phyloP scores from a whole-genome alignment of 2,797 vertebrate genomes.

The Sebastes cheni region DNA sequence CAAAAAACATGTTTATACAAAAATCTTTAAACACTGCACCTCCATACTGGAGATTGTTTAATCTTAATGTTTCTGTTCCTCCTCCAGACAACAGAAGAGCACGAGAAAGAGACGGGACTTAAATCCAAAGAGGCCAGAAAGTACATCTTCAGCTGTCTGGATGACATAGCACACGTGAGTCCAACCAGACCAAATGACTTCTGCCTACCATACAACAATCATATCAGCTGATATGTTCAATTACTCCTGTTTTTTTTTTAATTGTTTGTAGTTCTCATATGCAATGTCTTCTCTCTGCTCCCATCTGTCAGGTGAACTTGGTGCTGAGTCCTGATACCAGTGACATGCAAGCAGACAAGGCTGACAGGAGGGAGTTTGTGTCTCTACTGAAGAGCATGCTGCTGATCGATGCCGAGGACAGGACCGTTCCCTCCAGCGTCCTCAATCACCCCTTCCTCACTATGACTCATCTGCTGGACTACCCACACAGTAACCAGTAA shows the following conservation, averaged over 20 bases:
- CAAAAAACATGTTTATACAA: not conserved
- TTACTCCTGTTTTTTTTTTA: not conserved
- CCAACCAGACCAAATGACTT: not conserved
- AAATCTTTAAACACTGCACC: not conserved
- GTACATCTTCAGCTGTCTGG: constrained; percentile 98
- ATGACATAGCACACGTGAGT: constrained; percentile 97
- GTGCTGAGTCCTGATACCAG: constrained; percentile 93
- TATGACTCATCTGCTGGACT: constrained; percentile 98
- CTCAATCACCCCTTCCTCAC: constrained; percentile 96
- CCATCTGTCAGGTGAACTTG: constrained; percentile 89
- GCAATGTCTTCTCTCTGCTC: not conserved
- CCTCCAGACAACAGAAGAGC: constrained; percentile 92
- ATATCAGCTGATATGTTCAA: not conserved
- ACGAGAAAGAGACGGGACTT: constrained; percentile 96
- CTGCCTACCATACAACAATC: not conserved
- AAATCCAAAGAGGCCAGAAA: constrained; percentile 99
- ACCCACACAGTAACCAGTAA: constrained; percentile 97
- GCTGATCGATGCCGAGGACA: constrained; percentile 92
- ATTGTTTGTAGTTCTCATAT: not conserved
- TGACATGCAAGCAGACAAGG: constrained; percentile 95
- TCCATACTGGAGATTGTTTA: not conserved
- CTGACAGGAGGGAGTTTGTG: constrained; percentile 95
- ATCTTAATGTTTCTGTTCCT: not conserved
- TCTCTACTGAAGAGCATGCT: constrained; percentile 96
- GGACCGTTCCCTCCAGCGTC: constrained; percentile 90